Percentiles rank a stretch among this genome's conserved stretches.
phyloP scores from a whole-genome alignment of 2,888 invertebrate species.

The Allacma fusca region DNA sequence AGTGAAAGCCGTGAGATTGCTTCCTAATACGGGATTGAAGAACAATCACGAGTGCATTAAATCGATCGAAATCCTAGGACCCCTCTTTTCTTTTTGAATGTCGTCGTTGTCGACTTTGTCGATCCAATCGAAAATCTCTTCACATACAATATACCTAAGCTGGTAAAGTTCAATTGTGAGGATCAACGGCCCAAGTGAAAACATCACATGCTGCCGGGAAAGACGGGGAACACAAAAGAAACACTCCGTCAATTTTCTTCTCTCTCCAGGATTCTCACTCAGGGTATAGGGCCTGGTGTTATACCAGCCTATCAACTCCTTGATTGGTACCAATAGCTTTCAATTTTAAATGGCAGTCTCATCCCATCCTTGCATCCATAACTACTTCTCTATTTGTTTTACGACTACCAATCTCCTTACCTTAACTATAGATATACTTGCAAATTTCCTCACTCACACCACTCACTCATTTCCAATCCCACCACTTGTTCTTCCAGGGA shows the following conservation, averaged over 20 bases:
- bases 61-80: constrained; percentile 28
- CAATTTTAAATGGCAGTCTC: background rate
- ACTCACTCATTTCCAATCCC: no score
- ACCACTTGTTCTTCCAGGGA: no score
- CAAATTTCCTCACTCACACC: background rate
- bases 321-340: background rate
- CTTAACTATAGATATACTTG: background rate
- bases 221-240: constrained; percentile 1
- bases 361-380: constrained; percentile 4
- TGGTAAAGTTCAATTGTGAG: constrained; percentile 46
- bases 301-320: background rate
- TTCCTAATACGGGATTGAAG: constrained; percentile 49
- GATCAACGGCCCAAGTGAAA: constrained; percentile 40
- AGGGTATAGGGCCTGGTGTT: background rate
- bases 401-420: background rate
- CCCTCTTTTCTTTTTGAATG: constrained; percentile 17
- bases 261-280: background rate
- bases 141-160: constrained; percentile 36
- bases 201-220: background rate
- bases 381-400: background rate
- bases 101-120: constrained; percentile 28
- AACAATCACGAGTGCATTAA: constrained; percentile 50
- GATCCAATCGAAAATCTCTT: constrained; percentile 40
- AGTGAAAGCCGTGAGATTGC: constrained; percentile 46
- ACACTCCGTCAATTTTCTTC: constrained; percentile 17